These are phyloP conservation scores for Falco biarmicus DNA, from an alignment of 2,797 vertebrate genomes.

Conservation along the genomic window DNA sequence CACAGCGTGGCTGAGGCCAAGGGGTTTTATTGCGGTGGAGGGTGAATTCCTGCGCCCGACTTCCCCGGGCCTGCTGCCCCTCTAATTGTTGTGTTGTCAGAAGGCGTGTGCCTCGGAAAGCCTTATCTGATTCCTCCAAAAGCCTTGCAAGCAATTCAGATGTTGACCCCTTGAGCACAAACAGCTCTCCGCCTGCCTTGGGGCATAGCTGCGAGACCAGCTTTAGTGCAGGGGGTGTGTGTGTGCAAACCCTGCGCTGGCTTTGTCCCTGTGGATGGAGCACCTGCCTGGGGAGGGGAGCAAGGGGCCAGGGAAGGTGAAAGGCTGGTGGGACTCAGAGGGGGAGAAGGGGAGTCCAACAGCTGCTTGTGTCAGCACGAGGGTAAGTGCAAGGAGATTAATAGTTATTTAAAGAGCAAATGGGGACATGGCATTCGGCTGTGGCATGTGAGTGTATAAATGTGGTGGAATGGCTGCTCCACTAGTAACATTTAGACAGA, in stretches of 20 bases:
- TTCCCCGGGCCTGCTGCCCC: slow-evolving; percentile 76
- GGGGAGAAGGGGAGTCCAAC: slow-evolving; percentile 48
- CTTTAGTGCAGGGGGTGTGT: slow-evolving; percentile 32
- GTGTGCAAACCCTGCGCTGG: background rate
- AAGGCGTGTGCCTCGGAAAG: slow-evolving; percentile 79
- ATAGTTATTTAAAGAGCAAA: slow-evolving; percentile 87
- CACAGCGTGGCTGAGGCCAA: background rate
- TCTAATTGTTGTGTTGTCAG: slow-evolving; percentile 84
- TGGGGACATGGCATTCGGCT: slow-evolving; percentile 82
- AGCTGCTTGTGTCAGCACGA: slow-evolving; percentile 86
- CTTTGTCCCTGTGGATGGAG: slow-evolving; percentile 70
- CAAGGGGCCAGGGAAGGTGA: slow-evolving; percentile 32
- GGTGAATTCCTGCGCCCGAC: slow-evolving; percentile 61
- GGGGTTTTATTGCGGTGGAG: slow-evolving; percentile 28
- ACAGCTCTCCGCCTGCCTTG: slow-evolving; percentile 24
- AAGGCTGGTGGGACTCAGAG: slow-evolving; percentile 2
- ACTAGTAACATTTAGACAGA: slow-evolving; percentile 72
- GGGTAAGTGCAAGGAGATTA: slow-evolving; percentile 90
- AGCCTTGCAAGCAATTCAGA: slow-evolving; percentile 64
- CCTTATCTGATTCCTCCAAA: slow-evolving; percentile 74
- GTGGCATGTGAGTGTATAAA: slow-evolving; percentile 88
- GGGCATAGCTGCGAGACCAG: slow-evolving; percentile 21
- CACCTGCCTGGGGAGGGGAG: slow-evolving; percentile 76
- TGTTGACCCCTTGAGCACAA: slow-evolving; percentile 81
- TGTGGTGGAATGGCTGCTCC: slow-evolving; percentile 79